phyloP scores from a whole-genome alignment of 92 coral and sea anemone genomes.

The Porites cylindrica region DNA sequence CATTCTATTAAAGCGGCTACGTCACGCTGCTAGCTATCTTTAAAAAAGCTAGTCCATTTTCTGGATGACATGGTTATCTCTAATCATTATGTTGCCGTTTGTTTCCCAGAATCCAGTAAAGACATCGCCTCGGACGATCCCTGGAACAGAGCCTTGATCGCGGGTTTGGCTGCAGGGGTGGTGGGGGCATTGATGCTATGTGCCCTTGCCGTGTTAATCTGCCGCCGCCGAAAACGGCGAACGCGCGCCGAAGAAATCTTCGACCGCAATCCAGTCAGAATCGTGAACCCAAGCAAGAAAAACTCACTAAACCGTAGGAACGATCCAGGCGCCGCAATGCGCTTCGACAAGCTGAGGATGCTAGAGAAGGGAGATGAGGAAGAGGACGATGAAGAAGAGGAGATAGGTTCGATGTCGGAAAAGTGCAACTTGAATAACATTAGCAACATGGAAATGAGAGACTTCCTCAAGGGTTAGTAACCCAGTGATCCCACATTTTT shows the following conservation, averaged over 20 bases:
- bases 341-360: slow-evolving; percentile 46
- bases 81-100: neutral
- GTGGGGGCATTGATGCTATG: slow-evolving; percentile 63
- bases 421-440: slow-evolving; percentile 66
- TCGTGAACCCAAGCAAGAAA: slow-evolving; percentile 89
- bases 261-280: slow-evolving; percentile 70
- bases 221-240: slow-evolving; percentile 68
- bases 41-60: no score
- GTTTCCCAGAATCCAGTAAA: slow-evolving; percentile 28
- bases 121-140: neutral
- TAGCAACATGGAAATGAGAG: slow-evolving; percentile 54
- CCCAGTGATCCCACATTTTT: neutral
- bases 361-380: slow-evolving; percentile 56
- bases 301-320: slow-evolving; percentile 82
- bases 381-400: slow-evolving; percentile 69
- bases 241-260: slow-evolving; percentile 53
- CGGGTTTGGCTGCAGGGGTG: slow-evolving; percentile 67
- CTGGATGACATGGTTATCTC: no score
- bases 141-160: slow-evolving; percentile 31
- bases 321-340: slow-evolving; percentile 60
- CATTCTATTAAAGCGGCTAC: no score
- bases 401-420: slow-evolving; percentile 32
- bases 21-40: no score
- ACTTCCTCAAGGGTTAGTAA: slow-evolving; percentile 59
- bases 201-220: slow-evolving; percentile 64